A percentile compares a stretch with the other conserved stretches of the same genome.
phyloP scores from a whole-genome alignment of 2,797 vertebrate genomes.

The Karalla daura region DNA sequence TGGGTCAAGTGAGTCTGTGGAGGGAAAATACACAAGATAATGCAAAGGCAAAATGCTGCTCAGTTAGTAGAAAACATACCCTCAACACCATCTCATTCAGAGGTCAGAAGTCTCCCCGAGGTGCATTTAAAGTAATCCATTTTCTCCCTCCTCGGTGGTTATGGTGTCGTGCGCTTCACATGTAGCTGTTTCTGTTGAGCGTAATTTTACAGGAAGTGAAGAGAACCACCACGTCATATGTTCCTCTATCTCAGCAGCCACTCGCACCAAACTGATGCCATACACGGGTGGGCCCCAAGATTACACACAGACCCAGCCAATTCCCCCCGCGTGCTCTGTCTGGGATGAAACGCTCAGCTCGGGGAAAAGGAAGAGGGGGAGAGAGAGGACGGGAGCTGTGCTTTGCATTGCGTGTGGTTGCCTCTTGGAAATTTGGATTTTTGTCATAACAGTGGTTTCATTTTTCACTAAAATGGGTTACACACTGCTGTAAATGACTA shows the following conservation, averaged over 20 bases:
- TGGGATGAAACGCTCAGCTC: slow-evolving; percentile 44
- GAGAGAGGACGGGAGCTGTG: not conserved
- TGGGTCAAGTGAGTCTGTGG: slow-evolving; percentile 14
- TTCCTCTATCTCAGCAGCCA: slow-evolving; percentile 88
- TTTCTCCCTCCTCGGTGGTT: slow-evolving; percentile 52
- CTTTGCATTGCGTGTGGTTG: slow-evolving; percentile 9
- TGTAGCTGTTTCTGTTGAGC: slow-evolving; percentile 76
- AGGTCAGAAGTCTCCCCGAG: slow-evolving; percentile 5
- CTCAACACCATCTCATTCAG: slow-evolving; percentile 53
- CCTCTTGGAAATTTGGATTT: not conserved
- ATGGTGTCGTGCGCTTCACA: slow-evolving; percentile 60
- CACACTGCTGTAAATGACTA: not conserved
- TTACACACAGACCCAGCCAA: slow-evolving; percentile 71
- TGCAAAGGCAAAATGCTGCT: slow-evolving; percentile 13
- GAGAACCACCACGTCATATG: slow-evolving; percentile 80
- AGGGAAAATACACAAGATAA: slow-evolving; percentile 37
- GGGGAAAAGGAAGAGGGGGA: slow-evolving; percentile 3
- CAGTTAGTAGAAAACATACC: slow-evolving; percentile 55
- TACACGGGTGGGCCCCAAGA: slow-evolving; percentile 80
- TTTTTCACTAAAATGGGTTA: slow-evolving; percentile 1
- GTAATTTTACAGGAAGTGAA: slow-evolving; percentile 84
- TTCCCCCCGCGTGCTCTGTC: slow-evolving; percentile 33
- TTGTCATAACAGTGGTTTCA: not conserved
- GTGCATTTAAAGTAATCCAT: slow-evolving; percentile 41
- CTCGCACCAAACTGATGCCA: slow-evolving; percentile 75